These are phyloP conservation scores for Antheraea mylitta DNA, from an alignment of 1,140 invertebrate genomes.

Conservation along the genomic window DNA sequence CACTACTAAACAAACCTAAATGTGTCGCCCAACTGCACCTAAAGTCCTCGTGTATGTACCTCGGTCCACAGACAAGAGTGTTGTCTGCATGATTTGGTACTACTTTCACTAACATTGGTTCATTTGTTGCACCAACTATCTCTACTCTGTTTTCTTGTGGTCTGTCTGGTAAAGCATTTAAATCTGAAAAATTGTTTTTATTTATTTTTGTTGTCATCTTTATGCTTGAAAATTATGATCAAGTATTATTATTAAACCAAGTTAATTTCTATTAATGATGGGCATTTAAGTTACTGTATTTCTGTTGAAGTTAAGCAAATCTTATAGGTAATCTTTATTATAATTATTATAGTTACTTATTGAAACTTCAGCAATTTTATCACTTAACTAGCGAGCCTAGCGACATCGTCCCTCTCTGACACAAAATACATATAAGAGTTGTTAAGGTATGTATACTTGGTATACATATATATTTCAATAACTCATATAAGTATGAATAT, in stretches of 20 bases:
- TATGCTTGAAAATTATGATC: background rate
- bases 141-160: constrained; percentile 80
- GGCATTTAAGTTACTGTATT: no score
- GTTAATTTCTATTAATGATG: no score
- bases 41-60: constrained; percentile 84
- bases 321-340: no score
- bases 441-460: no score
- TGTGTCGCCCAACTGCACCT: constrained; percentile 79
- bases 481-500: no score
- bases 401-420: no score
- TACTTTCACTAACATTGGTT: constrained; percentile 79
- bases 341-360: no score
- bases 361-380: no score
- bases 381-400: no score
- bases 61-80: constrained; percentile 85
- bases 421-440: no score
- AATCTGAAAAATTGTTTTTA: constrained; percentile 79
- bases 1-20: constrained; percentile 83
- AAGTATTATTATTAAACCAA: background rate
- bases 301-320: no score
- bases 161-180: constrained; percentile 85
- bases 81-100: constrained; percentile 84
- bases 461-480: no score
- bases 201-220: background rate
- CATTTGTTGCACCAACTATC: constrained; percentile 82